Percentiles rank a stretch among this genome's conserved stretches.
phyloP scores from a whole-genome alignment of 1,140 invertebrate genomes.

The Solenopsis invicta region DNA sequence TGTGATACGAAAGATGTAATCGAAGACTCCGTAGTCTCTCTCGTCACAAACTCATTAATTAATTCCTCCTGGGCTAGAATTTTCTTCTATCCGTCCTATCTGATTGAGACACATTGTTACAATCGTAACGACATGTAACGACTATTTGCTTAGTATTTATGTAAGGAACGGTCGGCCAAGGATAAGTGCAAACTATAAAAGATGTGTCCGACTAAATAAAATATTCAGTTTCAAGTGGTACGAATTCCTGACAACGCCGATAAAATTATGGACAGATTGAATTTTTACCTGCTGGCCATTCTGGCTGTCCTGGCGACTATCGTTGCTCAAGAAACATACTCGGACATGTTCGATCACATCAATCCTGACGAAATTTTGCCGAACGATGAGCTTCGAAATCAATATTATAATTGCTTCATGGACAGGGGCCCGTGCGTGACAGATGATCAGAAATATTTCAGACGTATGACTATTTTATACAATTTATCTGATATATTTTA shows the following conservation, averaged over 20 bases:
- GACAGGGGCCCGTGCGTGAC: constrained; percentile 81
- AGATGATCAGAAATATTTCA: constrained; percentile 76
- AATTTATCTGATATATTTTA: not conserved
- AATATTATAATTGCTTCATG: constrained; percentile 84
- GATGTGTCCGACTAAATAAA: not conserved
- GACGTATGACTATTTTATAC: constrained; percentile 59
- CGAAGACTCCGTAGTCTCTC: not conserved
- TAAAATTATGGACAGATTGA: constrained; percentile 25
- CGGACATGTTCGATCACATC: constrained; percentile 59
- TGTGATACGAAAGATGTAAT: constrained; percentile 8
- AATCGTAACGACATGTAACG: constrained; percentile 17
- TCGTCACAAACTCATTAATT: constrained; percentile 7
- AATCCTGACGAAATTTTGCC: constrained; percentile 41
- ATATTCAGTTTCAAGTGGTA: constrained; percentile 19
- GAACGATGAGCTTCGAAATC: constrained; percentile 64
- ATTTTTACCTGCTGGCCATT: not conserved
- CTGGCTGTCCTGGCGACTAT: not conserved
- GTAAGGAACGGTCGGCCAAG: constrained; percentile 27
- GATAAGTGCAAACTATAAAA: constrained; percentile 45
- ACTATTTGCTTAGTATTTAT: constrained; percentile 49
- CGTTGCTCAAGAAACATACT: constrained; percentile 51
- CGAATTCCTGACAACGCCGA: not conserved
- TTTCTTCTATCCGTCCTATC: constrained; percentile 4
- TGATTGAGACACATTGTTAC: constrained; percentile 15
- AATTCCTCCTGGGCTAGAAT: constrained; percentile 12